These are phyloP conservation scores for Siderastrea siderea DNA, from an alignment of 92 coral and sea anemone species.

Conservation along the genomic window DNA sequence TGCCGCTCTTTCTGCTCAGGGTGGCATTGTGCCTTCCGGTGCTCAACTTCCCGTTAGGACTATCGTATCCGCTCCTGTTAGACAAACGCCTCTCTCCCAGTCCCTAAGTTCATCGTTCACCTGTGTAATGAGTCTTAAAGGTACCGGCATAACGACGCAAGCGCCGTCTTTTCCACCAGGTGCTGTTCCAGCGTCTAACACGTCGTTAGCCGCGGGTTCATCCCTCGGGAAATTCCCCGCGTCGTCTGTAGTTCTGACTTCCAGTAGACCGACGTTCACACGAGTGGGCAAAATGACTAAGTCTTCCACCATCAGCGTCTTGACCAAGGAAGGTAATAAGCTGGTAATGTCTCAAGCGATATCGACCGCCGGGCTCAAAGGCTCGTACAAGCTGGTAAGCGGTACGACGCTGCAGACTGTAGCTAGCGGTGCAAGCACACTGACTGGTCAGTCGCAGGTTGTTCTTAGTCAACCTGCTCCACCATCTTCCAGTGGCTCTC, in stretches of 20 bases:
- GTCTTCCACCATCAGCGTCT: constrained; percentile 39
- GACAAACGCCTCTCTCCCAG: constrained; percentile 79
- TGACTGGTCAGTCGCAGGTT: constrained; percentile 37
- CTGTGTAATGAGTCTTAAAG: constrained; percentile 79
- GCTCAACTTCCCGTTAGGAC: constrained; percentile 36
- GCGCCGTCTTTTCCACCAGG: constrained; percentile 49
- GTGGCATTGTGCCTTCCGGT: constrained; percentile 32
- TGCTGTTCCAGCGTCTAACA: too few species aligned
- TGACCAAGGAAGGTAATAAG: constrained; percentile 50
- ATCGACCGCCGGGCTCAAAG: constrained; percentile 50
- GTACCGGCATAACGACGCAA: constrained; percentile 48
- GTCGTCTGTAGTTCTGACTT: constrained; percentile 28
- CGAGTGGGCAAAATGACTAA: constrained; percentile 33
- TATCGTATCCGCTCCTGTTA: constrained; percentile 59
- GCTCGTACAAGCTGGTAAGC: constrained; percentile 46
- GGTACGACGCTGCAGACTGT: constrained; percentile 39
- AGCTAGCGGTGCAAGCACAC: background rate
- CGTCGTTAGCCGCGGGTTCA: constrained; percentile 18
- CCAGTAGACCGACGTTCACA: constrained; percentile 32
- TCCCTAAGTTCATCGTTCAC: constrained; percentile 88
- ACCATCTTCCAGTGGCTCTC: constrained; percentile 24
- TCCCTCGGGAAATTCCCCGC: constrained; percentile 32
- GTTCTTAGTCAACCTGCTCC: constrained; percentile 46
- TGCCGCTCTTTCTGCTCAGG: constrained; percentile 58
- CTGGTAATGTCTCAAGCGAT: constrained; percentile 44